Conservation (phyloP, 2,113 vertebrate genomes). For the Osmerus mordax region DNA sequence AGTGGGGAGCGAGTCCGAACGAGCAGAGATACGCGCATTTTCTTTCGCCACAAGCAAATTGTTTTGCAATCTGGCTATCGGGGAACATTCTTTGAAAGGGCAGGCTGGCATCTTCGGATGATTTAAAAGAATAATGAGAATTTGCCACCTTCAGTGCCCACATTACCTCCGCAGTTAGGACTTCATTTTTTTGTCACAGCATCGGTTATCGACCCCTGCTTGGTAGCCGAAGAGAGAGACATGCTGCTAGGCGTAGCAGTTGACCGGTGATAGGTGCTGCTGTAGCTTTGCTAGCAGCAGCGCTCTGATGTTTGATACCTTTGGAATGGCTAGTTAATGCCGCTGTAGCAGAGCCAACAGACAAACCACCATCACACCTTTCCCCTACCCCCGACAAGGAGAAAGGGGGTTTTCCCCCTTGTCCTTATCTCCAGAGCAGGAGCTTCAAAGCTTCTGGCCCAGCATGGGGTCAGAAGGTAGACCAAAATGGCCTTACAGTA, state of each 20-base stretch:
- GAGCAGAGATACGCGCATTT: slow-evolving; percentile 20
- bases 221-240: slow-evolving; percentile 18
- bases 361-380: too few relatives aligned
- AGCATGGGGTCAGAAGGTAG: too few relatives aligned
- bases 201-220: slow-evolving; percentile 13
- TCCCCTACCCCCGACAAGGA: too few relatives aligned
- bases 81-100: slow-evolving; percentile 20
- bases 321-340: slow-evolving; percentile 13
- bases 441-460: too few relatives aligned
- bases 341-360: too few relatives aligned
- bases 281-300: background rate
- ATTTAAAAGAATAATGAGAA: slow-evolving; percentile 29
- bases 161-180: slow-evolving; percentile 27
- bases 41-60: slow-evolving; percentile 12
- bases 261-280: slow-evolving; percentile 9
- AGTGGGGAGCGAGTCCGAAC: slow-evolving; percentile 21
- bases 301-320: slow-evolving; percentile 6
- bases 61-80: slow-evolving; percentile 11
- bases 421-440: too few relatives aligned
- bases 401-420: too few relatives aligned
- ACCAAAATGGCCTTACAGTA: too few relatives aligned
- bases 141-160: slow-evolving; percentile 25
- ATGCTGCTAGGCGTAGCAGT: slow-evolving; percentile 16
- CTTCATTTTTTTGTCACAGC: slow-evolving; percentile 23
- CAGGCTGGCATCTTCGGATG: slow-evolving; percentile 24